Evolutionary conservation across 1,140 invertebrate genomes (phyloP).

Genomic region (Ctenoplectra terminalis): DNA sequence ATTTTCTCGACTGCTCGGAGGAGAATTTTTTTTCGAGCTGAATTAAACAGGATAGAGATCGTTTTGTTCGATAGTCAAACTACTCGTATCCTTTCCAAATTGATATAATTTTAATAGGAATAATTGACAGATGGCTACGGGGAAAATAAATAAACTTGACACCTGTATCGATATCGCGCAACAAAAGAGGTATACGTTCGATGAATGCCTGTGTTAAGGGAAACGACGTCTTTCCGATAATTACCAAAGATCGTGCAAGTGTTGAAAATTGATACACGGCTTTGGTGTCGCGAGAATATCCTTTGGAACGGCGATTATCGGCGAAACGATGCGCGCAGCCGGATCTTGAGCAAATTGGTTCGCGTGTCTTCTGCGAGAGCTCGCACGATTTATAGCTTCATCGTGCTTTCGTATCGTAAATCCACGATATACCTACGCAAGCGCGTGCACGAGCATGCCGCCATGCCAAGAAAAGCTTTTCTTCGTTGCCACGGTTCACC

Average conservation of each 20-base stretch:
- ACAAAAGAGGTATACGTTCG: too few species aligned
- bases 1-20: background rate
- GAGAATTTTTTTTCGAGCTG: background rate
- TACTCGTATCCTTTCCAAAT: background rate
- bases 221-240: background rate
- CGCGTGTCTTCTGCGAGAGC: constrained; percentile 77
- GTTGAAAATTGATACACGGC: constrained; percentile 14
- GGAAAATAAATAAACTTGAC: too few species aligned
- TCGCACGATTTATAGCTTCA: constrained; percentile 79
- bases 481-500: constrained; percentile 27
- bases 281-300: constrained; percentile 10
- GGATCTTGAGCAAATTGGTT: constrained; percentile 77
- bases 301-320: constrained; percentile 24
- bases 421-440: constrained; percentile 35
- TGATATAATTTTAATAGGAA: background rate
- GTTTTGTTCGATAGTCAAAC: background rate
- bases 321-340: constrained; percentile 34
- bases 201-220: background rate
- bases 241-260: background rate
- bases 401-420: constrained; percentile 65
- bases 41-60: background rate
- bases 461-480: background rate
- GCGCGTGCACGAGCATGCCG: background rate
- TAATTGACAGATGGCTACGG: background rate
- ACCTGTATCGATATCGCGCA: background rate